Conservation (phyloP, 2,888 invertebrate genomes). For the Helleia helle region DNA sequence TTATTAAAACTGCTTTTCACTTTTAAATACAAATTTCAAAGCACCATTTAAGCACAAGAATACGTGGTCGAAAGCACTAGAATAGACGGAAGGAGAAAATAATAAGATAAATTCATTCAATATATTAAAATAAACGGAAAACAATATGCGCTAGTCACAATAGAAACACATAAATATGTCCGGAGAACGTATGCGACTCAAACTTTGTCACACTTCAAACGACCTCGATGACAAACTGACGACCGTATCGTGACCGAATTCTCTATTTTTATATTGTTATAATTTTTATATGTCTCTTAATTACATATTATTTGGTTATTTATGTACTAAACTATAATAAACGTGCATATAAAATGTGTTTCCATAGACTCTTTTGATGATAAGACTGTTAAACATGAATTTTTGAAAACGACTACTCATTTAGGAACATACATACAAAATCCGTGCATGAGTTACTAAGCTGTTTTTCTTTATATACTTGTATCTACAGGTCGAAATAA, state of each 20-base stretch:
- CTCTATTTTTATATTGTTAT: conserved; percentile 4
- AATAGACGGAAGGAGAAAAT: too few relatives aligned
- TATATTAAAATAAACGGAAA: conserved; percentile 33
- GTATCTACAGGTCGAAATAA: too few relatives aligned
- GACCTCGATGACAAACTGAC: conserved; percentile 41
- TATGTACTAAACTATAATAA: not conserved
- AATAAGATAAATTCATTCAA: not conserved
- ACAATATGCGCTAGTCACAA: conserved; percentile 51
- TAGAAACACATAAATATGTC: conserved; percentile 54
- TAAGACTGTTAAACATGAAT: not conserved
- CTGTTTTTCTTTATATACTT: too few relatives aligned
- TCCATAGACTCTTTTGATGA: not conserved
- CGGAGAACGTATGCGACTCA: conserved; percentile 28
- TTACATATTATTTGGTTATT: not conserved
- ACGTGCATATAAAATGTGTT: not conserved
- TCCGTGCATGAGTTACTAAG: too few relatives aligned
- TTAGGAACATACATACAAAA: too few relatives aligned
- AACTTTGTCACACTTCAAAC: conserved; percentile 35
- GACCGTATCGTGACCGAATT: conserved; percentile 15
- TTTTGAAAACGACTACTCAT: too few relatives aligned
- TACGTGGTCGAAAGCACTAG: too few relatives aligned
- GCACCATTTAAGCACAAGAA: not conserved
- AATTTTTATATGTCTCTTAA: conserved; percentile 1
- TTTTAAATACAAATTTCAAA: too few relatives aligned
- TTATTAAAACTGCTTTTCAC: too few relatives aligned